These are phyloP conservation scores for Vesta saturnalis DNA, from an alignment of 2,888 invertebrate genomes.

Conservation along the genomic window DNA sequence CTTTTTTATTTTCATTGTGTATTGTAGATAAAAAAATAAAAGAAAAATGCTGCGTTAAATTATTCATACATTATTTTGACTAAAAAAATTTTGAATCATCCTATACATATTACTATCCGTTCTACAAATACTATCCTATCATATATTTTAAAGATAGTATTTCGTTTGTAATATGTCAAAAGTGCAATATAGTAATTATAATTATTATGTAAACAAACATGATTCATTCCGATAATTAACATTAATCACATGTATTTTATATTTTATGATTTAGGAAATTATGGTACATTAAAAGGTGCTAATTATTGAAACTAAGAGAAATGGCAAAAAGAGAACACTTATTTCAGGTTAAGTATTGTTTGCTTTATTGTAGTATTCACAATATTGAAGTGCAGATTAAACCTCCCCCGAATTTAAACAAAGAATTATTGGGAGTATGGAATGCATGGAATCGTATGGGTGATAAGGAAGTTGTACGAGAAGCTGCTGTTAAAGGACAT, in stretches of 20 bases:
- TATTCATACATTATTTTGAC: too few relatives aligned
- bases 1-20: too few relatives aligned
- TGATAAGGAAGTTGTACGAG: slow-evolving; percentile 72
- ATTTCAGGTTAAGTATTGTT: slow-evolving; percentile 20
- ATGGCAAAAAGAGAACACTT: slow-evolving; percentile 23
- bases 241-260: neutral
- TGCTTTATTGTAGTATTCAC: neutral
- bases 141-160: too few relatives aligned
- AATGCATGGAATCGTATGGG: slow-evolving; percentile 72
- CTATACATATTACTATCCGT: too few relatives aligned
- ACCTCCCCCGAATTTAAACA: slow-evolving; percentile 52
- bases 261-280: neutral
- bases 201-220: slow-evolving; percentile 1
- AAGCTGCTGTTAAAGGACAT: slow-evolving; percentile 74
- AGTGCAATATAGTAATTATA: too few relatives aligned
- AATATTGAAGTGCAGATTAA: slow-evolving; percentile 36
- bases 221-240: neutral
- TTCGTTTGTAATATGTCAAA: too few relatives aligned
- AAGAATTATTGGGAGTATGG: slow-evolving; percentile 65
- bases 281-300: neutral
- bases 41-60: too few relatives aligned
- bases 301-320: neutral
- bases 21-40: too few relatives aligned
- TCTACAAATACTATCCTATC: too few relatives aligned
- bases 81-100: too few relatives aligned